A percentile compares a stretch with the other conserved stretches of the same genome.
Evolutionary conservation across 2,888 invertebrate genomes (phyloP).

Genomic region (Synergus laeviventris): DNA sequence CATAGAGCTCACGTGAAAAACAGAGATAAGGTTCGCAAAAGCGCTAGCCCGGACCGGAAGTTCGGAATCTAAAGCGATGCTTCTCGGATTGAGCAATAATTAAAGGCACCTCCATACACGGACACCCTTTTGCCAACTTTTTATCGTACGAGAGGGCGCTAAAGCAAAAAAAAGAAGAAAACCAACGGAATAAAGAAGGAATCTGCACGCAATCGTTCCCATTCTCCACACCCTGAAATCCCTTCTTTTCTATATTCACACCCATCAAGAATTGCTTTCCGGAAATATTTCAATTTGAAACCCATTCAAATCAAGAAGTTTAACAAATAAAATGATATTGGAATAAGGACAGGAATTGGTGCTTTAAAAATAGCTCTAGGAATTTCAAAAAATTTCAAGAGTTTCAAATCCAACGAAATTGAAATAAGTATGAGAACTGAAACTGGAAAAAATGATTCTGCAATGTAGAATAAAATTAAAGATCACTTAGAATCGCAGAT

Average conservation of each 20-base stretch:
- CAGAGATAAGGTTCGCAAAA: conserved; percentile 46
- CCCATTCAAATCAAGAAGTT: too few species aligned
- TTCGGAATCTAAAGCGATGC: conserved; percentile 32
- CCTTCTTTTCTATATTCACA: background rate
- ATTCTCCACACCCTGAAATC: background rate
- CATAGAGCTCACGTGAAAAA: conserved; percentile 44
- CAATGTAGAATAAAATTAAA: background rate
- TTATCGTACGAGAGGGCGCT: conserved; percentile 33
- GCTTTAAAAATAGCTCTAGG: too few species aligned
- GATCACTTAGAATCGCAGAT: conserved; percentile 1
- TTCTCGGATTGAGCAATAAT: conserved; percentile 49
- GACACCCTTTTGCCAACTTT: conserved; percentile 49
- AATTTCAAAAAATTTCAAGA: too few species aligned
- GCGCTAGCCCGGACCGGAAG: conserved; percentile 19
- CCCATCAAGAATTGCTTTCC: background rate
- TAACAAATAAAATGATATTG: too few species aligned
- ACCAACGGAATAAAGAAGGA: background rate
- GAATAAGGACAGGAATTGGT: too few species aligned
- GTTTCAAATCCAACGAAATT: background rate
- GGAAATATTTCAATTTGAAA: background rate
- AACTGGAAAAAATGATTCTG: background rate
- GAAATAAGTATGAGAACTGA: background rate
- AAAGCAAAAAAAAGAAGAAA: background rate
- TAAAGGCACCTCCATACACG: conserved; percentile 27
- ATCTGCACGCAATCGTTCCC: conserved; percentile 19